Evolutionary conservation across 2,888 invertebrate genomes (phyloP).

Genomic region (Drosophila kuntzei): DNA sequence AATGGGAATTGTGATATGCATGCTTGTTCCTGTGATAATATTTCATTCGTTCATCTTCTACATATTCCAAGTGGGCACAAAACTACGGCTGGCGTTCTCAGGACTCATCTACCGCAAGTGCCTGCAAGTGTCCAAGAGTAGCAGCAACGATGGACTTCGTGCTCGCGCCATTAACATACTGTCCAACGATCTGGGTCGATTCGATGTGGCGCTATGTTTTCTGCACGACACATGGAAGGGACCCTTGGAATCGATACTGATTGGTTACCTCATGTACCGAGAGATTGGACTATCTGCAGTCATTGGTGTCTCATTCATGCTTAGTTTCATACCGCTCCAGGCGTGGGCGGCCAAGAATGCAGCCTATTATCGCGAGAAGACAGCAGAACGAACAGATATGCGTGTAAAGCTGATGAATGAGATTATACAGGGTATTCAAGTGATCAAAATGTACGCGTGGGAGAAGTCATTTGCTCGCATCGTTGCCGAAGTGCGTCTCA

Average conservation of each 20-base stretch:
- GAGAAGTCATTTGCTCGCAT: constrained; percentile 92
- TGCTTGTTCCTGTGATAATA: constrained; percentile 87
- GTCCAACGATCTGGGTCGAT: constrained; percentile 97
- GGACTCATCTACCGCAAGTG: constrained; percentile 91
- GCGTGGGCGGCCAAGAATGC: constrained; percentile 90
- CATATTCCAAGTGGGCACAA: constrained; percentile 89
- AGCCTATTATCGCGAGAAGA: constrained; percentile 88
- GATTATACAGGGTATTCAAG: constrained; percentile 92
- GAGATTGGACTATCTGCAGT: constrained; percentile 89
- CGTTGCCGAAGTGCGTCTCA: constrained; percentile 90
- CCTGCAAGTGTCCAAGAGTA: constrained; percentile 90
- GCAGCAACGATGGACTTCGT: constrained; percentile 93
- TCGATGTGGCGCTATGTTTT: constrained; percentile 95
- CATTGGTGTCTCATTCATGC: constrained; percentile 89
- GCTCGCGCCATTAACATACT: constrained; percentile 94
- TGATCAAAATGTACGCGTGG: constrained; percentile 96
- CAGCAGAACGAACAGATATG: constrained; percentile 93
- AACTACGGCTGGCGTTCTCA: constrained; percentile 89
- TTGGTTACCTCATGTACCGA: constrained; percentile 87
- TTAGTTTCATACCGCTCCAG: constrained; percentile 91
- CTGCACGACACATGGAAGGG: constrained; percentile 97
- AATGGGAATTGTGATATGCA: constrained; percentile 87
- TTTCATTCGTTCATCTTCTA: constrained; percentile 91
- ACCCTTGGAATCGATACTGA: constrained; percentile 87
- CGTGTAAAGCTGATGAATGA: constrained; percentile 96